Percentiles rank a stretch among this genome's conserved stretches.
Evolutionary conservation across 1,140 invertebrate genomes (phyloP).

Genomic region (Conus ventricosus): DNA sequence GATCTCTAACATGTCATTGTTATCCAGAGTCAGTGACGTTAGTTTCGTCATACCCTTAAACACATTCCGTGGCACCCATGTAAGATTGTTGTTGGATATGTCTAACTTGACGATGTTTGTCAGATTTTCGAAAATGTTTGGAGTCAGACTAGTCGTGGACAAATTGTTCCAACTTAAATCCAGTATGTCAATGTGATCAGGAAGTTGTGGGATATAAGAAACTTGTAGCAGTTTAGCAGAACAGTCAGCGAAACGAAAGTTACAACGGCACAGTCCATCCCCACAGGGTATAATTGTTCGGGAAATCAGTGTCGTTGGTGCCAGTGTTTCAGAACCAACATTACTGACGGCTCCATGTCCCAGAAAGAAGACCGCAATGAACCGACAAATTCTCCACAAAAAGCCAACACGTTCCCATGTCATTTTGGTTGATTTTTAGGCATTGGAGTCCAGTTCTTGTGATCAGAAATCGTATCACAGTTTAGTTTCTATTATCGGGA

Average conservation of each 20-base stretch:
- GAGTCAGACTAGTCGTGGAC: not conserved
- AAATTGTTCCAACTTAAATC: not conserved
- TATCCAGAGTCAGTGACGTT: not conserved
- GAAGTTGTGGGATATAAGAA: not conserved
- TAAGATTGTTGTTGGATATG: not conserved
- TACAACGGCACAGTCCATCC: not conserved
- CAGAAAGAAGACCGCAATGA: not conserved
- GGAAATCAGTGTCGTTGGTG: not conserved
- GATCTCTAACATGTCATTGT: not conserved
- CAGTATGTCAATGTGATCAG: not conserved
- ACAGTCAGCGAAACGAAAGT: not conserved
- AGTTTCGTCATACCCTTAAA: not conserved
- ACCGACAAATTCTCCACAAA: not conserved
- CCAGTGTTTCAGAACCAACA: not conserved
- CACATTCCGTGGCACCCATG: not conserved
- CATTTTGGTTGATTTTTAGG: too few relatives aligned
- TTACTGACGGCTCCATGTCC: not conserved
- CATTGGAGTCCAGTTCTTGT: too few relatives aligned
- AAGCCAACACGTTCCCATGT: too few relatives aligned
- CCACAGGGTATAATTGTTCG: not conserved
- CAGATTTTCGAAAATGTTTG: not conserved
- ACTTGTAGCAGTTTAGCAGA: not conserved
- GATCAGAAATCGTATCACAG: too few relatives aligned
- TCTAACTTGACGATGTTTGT: not conserved
- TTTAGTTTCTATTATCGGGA: too few relatives aligned